Conservation (phyloP, 1,140 invertebrate species). For the Cydia strobilella region DNA sequence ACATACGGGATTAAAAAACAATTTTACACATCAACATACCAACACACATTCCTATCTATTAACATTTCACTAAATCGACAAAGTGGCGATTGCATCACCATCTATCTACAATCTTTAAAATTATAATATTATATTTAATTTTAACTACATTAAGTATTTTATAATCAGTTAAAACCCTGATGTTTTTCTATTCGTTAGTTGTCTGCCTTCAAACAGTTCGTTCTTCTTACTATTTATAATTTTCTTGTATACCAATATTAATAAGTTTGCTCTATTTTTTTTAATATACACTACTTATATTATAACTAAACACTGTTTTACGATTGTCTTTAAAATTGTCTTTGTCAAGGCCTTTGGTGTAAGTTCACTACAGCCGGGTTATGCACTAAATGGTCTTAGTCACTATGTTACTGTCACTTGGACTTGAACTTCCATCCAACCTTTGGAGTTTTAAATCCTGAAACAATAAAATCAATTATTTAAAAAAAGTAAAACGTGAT, state of each 20-base stretch:
- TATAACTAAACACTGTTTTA: conserved; percentile 26
- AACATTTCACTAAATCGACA: conserved; percentile 8
- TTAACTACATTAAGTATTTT: conserved; percentile 20
- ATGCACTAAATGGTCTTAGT: conserved; percentile 76
- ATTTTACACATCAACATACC: conserved; percentile 27
- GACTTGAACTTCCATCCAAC: conserved; percentile 66
- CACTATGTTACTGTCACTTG: conserved; percentile 72
- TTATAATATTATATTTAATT: background rate
- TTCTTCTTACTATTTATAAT: background rate
- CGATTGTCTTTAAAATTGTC: conserved; percentile 22
- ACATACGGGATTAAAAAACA: conserved; percentile 31
- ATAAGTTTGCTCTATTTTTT: conserved; percentile 32
- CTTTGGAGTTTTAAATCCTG: conserved; percentile 69
- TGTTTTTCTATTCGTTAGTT: conserved; percentile 29
- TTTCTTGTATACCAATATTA: background rate
- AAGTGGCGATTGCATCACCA: conserved; percentile 21
- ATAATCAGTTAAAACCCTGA: conserved; percentile 31
- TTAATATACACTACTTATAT: conserved; percentile 15
- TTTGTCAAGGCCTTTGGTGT: conserved; percentile 40
- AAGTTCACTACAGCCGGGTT: conserved; percentile 68
- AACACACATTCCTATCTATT: conserved; percentile 22
- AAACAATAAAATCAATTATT: conserved; percentile 50
- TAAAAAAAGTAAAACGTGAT: no score
- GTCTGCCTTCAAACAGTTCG: background rate
- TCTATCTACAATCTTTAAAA: conserved; percentile 17